Evolutionary conservation across 1,140 invertebrate genomes (phyloP), one percentile per base, ranked within the genome.

Genomic region (Scaptomyza hsui): DNA sequence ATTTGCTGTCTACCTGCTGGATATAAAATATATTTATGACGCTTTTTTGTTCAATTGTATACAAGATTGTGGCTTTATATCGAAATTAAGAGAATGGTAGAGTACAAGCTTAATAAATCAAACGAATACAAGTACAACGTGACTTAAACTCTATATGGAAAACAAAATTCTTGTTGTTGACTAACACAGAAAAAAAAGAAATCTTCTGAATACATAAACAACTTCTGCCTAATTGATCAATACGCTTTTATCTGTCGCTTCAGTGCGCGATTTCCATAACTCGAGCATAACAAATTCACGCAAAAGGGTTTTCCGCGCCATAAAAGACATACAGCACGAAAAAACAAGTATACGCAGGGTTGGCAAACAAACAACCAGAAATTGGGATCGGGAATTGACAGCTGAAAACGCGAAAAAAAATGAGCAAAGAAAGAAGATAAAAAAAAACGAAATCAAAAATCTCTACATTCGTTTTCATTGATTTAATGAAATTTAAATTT

Each of bases 221-320:
- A 77, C 62, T 75, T 78, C 69, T 78, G 82, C 77, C 82, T 86
- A 86, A 86, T 86, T 86, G 82, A 86, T 86, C 80, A 86, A 74
- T 86, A 85, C 62, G 75, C 62, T 80, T 74, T 56, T 37, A 72
- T 44, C 57, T 57, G 65, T 53, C 64, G 61, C 60, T 39, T 63
- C 60, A 49, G 45, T 47, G 62, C 65, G 65, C 69, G 59, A 81
- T 86, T 85, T 77, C 69, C 72, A 86, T 86, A 70, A 63, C 67
- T 70, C 51, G 48, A 63, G 48, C 51, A 26, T 13, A 81, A 77
- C 57, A 57, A 86, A 81, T 77, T 62, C 45, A 59, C 60, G 16
- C 49, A 41, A 85, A 86, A 86, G 82, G 81, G 81, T 71, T 85
- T 85, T 86, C 65, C 81, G 74, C 81, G 44, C 71, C 73, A 86